Conservation (phyloP, 2,888 invertebrate genomes). For the Acronicta alni region DNA sequence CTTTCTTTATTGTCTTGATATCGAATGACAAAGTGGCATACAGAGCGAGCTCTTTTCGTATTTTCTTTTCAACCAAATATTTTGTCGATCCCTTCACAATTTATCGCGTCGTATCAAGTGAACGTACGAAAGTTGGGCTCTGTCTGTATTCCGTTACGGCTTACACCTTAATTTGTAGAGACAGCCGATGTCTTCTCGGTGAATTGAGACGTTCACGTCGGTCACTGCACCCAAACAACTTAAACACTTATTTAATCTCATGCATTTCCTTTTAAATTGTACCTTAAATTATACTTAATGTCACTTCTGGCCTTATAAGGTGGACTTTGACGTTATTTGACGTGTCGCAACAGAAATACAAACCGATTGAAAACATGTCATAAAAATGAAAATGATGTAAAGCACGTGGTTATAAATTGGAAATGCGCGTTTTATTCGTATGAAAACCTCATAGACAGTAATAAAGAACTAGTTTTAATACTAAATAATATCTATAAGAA, state of each 20-base stretch:
- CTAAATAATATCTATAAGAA: neutral
- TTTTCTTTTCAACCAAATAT: slow-evolving; percentile 59
- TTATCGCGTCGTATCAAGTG: slow-evolving; percentile 60
- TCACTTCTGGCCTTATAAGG: slow-evolving; percentile 52
- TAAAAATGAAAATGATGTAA: slow-evolving; percentile 33
- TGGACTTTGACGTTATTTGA: slow-evolving; percentile 53
- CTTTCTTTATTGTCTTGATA: slow-evolving; percentile 39
- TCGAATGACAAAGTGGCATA: slow-evolving; percentile 40
- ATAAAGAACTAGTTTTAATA: neutral
- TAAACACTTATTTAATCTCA: slow-evolving; percentile 72
- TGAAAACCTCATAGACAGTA: neutral
- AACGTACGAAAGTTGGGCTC: slow-evolving; percentile 61
- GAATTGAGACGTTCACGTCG: slow-evolving; percentile 74
- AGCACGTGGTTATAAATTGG: slow-evolving; percentile 7
- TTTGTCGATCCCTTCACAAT: slow-evolving; percentile 66
- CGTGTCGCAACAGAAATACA: slow-evolving; percentile 52
- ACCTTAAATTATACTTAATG: slow-evolving; percentile 62
- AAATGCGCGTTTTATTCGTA: slow-evolving; percentile 5
- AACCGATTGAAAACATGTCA: slow-evolving; percentile 40
- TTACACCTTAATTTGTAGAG: slow-evolving; percentile 69
- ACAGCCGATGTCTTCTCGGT: slow-evolving; percentile 69
- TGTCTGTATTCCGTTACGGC: slow-evolving; percentile 59
- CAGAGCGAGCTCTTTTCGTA: slow-evolving; percentile 31
- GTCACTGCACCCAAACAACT: slow-evolving; percentile 64
- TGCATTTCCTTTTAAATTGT: slow-evolving; percentile 70